Base-by-base conservation (phyloP, 1,140 invertebrate genomes). In the Thaumetopoea pityocampa region DNA sequence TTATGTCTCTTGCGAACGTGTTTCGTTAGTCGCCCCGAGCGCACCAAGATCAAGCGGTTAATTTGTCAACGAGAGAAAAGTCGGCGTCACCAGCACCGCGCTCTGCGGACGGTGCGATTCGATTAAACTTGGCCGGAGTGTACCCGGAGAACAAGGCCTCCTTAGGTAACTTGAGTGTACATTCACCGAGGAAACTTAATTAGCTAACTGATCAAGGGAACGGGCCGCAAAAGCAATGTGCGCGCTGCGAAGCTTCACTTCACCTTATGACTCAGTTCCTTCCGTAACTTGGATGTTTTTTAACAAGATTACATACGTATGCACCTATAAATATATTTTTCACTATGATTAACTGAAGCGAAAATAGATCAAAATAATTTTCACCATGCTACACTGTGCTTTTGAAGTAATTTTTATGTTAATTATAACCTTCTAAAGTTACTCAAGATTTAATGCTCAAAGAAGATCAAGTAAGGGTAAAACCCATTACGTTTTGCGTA, bases 111-210 rank as follows among this genome's bases (percentile, higher is more conserved):
- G 69, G 50, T 74, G 71, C 73, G 65, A 78, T 77, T 81, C 77
- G 73, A 79, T 81, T 81, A 79, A 81, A 81, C 67, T 78, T 74
- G 48, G 47, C 28, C 56, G 52, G 30, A 81, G 76, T n/a, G 65
- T 73, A 70, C 57, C 43, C 55, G 64, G 68, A 57, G 58, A 69
- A 63, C 57, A 66, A 57, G 53, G 69, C 67, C 73, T 76, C 69
- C 64, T 76, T n/a, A n/a, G n/a, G n/a, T 74, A 77, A 76, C 57
- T 59, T 52, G 54, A 35, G 48, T 66, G 64, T 77, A 76, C 61
- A 73, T 69, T 67, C 68, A 68, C 65, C 45, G 33, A 32, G 59
- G 61, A 72, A 73, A 76, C 72, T 76, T 77, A 74, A 80, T 80
- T 77, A 80, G 53, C 57, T 49, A 69, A 67, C 58, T 76, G 64